phyloP scores from a whole-genome alignment of 2,113 vertebrate species.

The Apteryx owenii region DNA sequence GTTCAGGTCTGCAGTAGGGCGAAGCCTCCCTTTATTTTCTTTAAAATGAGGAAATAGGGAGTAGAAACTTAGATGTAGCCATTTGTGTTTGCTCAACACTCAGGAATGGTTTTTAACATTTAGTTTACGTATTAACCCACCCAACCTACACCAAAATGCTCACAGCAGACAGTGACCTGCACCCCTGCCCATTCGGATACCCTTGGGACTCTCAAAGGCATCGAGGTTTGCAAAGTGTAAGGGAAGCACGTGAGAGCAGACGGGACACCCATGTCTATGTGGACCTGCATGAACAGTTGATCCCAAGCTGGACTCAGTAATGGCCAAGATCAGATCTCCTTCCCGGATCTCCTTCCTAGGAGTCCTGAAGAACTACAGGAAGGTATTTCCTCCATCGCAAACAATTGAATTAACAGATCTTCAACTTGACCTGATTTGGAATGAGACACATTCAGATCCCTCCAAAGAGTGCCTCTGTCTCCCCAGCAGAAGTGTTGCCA shows the following conservation, averaged over 20 bases:
- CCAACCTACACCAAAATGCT: neutral
- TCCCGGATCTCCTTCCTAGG: too few relatives aligned
- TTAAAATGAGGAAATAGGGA: neutral
- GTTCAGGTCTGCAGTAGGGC: neutral
- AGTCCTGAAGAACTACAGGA: too few relatives aligned
- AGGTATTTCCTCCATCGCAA: too few relatives aligned
- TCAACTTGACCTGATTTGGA: too few relatives aligned
- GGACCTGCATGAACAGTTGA: too few relatives aligned
- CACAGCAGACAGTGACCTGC: neutral
- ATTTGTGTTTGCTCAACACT: neutral
- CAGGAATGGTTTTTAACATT: neutral
- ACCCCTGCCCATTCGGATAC: rapidly evolving
- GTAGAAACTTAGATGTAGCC: neutral
- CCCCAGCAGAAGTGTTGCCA: neutral
- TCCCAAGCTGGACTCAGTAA: too few relatives aligned
- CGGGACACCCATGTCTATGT: too few relatives aligned
- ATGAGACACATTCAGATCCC: too few relatives aligned
- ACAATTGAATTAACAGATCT: too few relatives aligned
- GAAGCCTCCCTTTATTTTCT: neutral
- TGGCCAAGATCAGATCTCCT: too few relatives aligned
- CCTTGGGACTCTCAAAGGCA: neutral
- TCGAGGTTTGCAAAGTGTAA: neutral
- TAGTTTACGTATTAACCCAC: neutral
- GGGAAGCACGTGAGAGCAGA: too few relatives aligned
- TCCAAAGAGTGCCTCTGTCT: neutral